phyloP scores from a whole-genome alignment of 1,140 invertebrate species.

The Macrosteles quadrilineatus region DNA sequence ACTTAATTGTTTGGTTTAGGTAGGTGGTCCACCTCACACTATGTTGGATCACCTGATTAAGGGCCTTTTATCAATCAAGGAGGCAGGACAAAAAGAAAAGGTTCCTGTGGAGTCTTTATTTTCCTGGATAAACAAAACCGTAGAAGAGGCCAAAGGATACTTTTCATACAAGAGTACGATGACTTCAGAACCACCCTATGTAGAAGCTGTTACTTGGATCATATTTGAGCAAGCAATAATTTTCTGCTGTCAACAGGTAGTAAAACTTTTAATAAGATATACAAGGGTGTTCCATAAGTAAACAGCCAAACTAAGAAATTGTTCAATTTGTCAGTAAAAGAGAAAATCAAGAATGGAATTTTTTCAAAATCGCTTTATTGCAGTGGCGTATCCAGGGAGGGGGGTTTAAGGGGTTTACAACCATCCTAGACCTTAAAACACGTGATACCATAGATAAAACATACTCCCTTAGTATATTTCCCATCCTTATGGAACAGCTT shows the following conservation, averaged over 20 bases:
- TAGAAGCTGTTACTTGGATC: not conserved
- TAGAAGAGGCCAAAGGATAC: not conserved
- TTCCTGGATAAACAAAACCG: not conserved
- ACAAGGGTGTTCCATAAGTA: too few relatives aligned
- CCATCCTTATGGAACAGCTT: too few relatives aligned
- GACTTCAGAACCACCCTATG: not conserved
- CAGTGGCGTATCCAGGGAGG: not conserved
- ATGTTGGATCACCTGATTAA: not conserved
- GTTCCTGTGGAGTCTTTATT: not conserved
- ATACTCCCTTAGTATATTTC: too few relatives aligned
- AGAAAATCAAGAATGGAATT: not conserved
- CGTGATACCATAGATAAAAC: too few relatives aligned
- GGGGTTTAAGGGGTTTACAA: too few relatives aligned
- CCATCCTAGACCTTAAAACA: too few relatives aligned
- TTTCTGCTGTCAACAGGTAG: conserved; percentile 11
- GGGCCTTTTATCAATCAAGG: not conserved
- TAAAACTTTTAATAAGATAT: not conserved
- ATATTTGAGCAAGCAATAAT: not conserved
- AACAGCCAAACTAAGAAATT: not conserved
- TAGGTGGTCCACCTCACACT: not conserved
- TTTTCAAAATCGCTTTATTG: not conserved
- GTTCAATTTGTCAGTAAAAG: not conserved
- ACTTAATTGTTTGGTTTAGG: too few relatives aligned
- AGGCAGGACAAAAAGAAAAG: not conserved
- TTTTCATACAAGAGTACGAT: conserved; percentile 1